A percentile compares a stretch with the other conserved stretches of the same genome.
Conservation (phyloP, 2,113 vertebrate genomes). For the Sinocyclocheilus anshuiensis region DNA sequence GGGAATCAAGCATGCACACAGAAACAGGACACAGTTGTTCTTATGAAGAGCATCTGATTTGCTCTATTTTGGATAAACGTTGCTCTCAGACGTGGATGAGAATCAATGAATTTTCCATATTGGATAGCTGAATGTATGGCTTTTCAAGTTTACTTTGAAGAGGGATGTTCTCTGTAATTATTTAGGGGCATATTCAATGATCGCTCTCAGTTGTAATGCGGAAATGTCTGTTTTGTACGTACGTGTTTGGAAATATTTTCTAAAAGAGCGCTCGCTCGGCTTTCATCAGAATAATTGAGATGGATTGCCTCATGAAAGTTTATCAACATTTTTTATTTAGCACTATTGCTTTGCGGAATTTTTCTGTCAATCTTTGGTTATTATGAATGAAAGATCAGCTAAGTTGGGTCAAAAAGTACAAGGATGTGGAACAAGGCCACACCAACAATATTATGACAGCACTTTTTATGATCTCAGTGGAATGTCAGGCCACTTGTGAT, state of each 20-base stretch:
- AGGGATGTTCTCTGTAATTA: conserved; percentile 47
- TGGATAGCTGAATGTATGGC: conserved; percentile 37
- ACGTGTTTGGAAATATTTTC: conserved; percentile 40
- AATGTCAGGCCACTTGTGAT: not conserved
- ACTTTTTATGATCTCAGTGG: not conserved
- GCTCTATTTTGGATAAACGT: conserved; percentile 64
- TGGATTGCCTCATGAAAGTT: conserved; percentile 41
- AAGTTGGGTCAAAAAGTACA: not conserved
- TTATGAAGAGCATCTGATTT: conserved; percentile 76
- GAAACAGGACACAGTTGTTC: conserved; percentile 60
- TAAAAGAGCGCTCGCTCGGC: conserved; percentile 16
- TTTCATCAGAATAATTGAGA: conserved; percentile 47
- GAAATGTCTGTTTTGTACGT: conserved; percentile 40
- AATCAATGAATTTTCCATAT: conserved; percentile 43
- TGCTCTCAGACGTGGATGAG: conserved; percentile 33
- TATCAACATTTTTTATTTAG: conserved; percentile 49
- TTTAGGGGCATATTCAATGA: conserved; percentile 33
- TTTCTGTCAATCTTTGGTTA: not conserved
- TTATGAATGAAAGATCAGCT: conserved; percentile 10
- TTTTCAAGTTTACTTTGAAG: conserved; percentile 42
- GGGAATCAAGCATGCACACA: conserved; percentile 64
- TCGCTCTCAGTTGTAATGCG: conserved; percentile 36
- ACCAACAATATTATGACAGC: conserved; percentile 17
- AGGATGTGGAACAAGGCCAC: not conserved
- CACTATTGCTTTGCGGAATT: conserved; percentile 4